phyloP scores from a whole-genome alignment of 1,140 invertebrate genomes.

The Panagrolaimus sp. region DNA sequence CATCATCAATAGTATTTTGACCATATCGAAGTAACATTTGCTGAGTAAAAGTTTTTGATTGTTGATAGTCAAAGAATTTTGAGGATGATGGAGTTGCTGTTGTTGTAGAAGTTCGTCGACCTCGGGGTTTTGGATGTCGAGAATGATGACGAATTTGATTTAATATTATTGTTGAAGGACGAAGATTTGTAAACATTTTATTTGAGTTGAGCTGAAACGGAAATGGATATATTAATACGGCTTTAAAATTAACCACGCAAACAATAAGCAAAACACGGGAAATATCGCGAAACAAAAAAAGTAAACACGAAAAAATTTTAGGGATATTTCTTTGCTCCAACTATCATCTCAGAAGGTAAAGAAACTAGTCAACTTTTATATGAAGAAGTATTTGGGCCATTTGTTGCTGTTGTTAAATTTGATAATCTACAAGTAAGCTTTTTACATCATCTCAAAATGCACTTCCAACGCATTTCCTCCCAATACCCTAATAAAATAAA shows the following conservation, averaged over 20 bases:
- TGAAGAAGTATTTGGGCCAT: slow-evolving; percentile 67
- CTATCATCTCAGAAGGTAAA: slow-evolving; percentile 61
- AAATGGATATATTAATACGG: no score
- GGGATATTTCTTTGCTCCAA: slow-evolving; percentile 64
- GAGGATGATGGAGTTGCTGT: not conserved
- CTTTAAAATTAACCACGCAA: no score
- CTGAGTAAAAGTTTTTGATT: slow-evolving; percentile 3
- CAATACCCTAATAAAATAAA: slow-evolving; percentile 5
- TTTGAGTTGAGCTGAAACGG: no score
- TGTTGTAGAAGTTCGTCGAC: not conserved
- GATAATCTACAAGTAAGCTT: slow-evolving; percentile 59
- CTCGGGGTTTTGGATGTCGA: not conserved
- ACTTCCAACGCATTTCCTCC: no score
- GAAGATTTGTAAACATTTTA: no score
- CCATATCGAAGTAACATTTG: not conserved
- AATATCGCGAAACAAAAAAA: not conserved
- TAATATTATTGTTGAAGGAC: no score
- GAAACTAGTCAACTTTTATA: slow-evolving; percentile 62
- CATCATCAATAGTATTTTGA: not conserved
- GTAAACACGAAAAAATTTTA: slow-evolving; percentile 12
- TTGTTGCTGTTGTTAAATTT: slow-evolving; percentile 64
- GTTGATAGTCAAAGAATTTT: not conserved
- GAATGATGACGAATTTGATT: no score
- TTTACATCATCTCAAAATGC: not conserved
- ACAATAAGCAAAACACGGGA: not conserved